These are phyloP conservation scores for Xestia sexstrigata DNA, from an alignment of 2,888 invertebrate genomes.

Conservation along the genomic window DNA sequence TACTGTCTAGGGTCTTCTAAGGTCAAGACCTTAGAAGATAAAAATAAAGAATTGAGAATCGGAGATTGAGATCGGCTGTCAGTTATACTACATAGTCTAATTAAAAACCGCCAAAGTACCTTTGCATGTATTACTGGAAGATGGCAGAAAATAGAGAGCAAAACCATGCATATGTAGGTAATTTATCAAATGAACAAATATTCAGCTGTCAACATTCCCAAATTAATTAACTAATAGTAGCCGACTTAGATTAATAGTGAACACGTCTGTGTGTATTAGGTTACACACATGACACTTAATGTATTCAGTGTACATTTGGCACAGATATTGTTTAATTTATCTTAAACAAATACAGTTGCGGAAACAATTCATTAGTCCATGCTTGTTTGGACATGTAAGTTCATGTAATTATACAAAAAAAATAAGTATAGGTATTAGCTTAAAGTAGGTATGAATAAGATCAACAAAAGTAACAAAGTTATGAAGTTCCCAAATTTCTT, in stretches of 20 bases:
- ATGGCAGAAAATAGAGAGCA: background rate
- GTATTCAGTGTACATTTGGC: conserved; percentile 21
- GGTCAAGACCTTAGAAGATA: too few relatives aligned
- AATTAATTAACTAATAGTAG: conserved; percentile 53
- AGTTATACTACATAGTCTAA: background rate
- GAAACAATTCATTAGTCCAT: background rate
- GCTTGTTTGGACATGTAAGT: background rate
- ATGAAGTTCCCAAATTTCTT: background rate
- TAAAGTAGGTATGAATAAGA: too few relatives aligned
- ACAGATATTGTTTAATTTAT: background rate
- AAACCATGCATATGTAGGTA: conserved; percentile 9
- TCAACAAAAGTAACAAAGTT: too few relatives aligned
- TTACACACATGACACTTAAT: conserved; percentile 16
- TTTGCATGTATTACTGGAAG: background rate
- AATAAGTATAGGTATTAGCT: too few relatives aligned
- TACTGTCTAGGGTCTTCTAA: too few relatives aligned
- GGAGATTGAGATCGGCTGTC: background rate
- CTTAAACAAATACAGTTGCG: conserved; percentile 13
- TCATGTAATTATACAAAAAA: too few relatives aligned
- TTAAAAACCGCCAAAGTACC: background rate
- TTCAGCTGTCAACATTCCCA: conserved; percentile 29
- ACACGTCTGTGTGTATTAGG: conserved; percentile 17
- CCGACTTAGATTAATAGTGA: conserved; percentile 47
- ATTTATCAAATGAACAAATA: conserved; percentile 46
- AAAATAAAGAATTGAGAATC: too few relatives aligned